Conservation (phyloP, 2,113 vertebrate genomes). For the Grammomys dolichurus region DNA sequence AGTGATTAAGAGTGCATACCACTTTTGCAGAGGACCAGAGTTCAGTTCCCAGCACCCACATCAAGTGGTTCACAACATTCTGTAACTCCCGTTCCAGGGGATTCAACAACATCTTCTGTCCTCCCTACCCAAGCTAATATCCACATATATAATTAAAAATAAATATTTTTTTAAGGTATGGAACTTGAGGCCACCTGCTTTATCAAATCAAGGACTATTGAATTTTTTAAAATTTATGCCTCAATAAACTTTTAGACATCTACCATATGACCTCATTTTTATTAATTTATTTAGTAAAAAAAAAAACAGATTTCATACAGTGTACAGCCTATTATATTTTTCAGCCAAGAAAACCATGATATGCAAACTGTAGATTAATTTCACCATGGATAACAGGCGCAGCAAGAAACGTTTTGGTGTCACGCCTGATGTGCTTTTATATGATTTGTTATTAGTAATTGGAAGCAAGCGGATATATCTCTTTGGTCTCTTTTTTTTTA, state of each 20-base stretch:
- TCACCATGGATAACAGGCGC: neutral
- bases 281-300: neutral
- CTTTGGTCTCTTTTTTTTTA: neutral
- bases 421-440: neutral
- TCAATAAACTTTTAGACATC: neutral
- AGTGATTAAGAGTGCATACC: neutral
- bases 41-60: neutral
- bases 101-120: neutral
- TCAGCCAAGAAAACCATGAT: neutral
- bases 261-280: neutral
- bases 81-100: neutral
- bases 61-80: neutral
- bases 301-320: neutral
- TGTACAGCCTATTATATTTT: neutral
- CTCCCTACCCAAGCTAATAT: neutral
- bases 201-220: neutral
- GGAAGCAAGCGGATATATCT: slow-evolving; percentile 9
- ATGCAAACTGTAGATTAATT: slow-evolving; percentile 13
- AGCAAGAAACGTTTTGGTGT: neutral
- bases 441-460: slow-evolving; percentile 22
- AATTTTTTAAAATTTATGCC: neutral
- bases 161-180: neutral
- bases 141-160: neutral
- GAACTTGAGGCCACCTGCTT: neutral
- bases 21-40: neutral